These are phyloP conservation scores for Acleris laterana DNA, from an alignment of 2,888 invertebrate genomes.

Conservation along the genomic window DNA sequence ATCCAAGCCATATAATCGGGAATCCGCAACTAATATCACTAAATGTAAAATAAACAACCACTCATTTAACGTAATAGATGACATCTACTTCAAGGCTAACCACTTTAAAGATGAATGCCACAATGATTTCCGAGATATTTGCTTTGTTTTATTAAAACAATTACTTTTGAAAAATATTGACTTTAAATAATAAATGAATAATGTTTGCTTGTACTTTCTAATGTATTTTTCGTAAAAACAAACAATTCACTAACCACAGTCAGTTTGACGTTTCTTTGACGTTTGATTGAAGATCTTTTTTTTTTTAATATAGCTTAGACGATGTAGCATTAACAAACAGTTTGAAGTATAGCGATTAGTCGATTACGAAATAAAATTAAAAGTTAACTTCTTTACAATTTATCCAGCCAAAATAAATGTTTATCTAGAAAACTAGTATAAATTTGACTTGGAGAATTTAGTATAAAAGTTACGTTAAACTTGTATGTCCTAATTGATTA, in stretches of 20 bases:
- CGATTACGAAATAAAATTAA: too few species aligned
- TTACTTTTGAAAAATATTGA: conserved; percentile 49
- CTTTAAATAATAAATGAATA: conserved; percentile 54
- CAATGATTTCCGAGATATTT: conserved; percentile 56
- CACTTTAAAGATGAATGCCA: conserved; percentile 69
- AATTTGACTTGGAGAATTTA: too few species aligned
- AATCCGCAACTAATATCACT: conserved; percentile 77
- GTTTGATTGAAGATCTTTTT: conserved; percentile 7
- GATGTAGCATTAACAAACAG: conserved; percentile 28
- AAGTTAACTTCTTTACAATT: too few species aligned
- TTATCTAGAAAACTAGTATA: too few species aligned
- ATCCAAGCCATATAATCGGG: conserved; percentile 82
- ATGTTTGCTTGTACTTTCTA: conserved; percentile 70
- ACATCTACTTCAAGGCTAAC: conserved; percentile 85
- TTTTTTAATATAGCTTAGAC: conserved; percentile 1
- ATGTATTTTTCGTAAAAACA: conserved; percentile 76
- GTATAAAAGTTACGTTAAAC: too few species aligned
- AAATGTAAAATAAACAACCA: conserved; percentile 83
- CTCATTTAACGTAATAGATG: conserved; percentile 79
- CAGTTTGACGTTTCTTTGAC: conserved; percentile 70
- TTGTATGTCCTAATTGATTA: too few species aligned
- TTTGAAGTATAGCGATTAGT: conserved; percentile 21
- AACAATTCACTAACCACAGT: conserved; percentile 77
- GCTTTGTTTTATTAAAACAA: conserved; percentile 49
- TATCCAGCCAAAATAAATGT: too few species aligned